A percentile compares a stretch with the other conserved stretches of the same genome.
phyloP scores from a whole-genome alignment of 2,888 invertebrate genomes.

The Brachyopa scutellaris region DNA sequence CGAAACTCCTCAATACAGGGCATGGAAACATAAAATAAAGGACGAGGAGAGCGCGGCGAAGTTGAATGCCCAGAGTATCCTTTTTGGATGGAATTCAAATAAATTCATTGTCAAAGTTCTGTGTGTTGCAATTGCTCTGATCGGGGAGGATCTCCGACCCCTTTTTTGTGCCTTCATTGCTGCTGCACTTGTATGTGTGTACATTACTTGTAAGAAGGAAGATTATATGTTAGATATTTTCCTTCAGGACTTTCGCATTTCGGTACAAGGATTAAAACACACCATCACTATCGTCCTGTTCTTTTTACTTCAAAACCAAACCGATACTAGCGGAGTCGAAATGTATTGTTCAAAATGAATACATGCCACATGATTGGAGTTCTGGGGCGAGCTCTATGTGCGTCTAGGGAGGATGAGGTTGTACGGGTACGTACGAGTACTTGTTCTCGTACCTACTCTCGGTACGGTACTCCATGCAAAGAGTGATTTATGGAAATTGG shows the following conservation, averaged over 20 bases:
- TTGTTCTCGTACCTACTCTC: too few relatives aligned
- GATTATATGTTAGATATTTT: constrained; percentile 59
- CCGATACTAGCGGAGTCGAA: background rate
- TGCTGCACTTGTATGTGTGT: background rate
- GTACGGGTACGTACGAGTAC: too few relatives aligned
- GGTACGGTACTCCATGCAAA: constrained; percentile 38
- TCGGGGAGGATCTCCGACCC: constrained; percentile 42
- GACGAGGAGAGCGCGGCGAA: background rate
- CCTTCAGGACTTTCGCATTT: constrained; percentile 60
- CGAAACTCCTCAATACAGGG: constrained; percentile 21
- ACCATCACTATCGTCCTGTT: constrained; percentile 1
- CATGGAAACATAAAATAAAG: constrained; percentile 37
- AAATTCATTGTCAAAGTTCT: constrained; percentile 71
- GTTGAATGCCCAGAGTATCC: constrained; percentile 25
- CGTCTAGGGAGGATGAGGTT: constrained; percentile 17
- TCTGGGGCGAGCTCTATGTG: constrained; percentile 39
- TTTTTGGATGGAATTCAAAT: constrained; percentile 67
- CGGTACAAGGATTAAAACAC: constrained; percentile 56
- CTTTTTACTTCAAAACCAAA: background rate
- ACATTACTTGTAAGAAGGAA: constrained; percentile 45
- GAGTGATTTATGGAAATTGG: constrained; percentile 71
- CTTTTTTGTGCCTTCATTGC: constrained; percentile 15
- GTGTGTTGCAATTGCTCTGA: constrained; percentile 53
- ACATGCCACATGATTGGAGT: constrained; percentile 61
- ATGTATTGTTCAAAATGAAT: constrained; percentile 56